phyloP scores from a whole-genome alignment of 2,113 vertebrate species.

The Daphoenositta chrysoptera region DNA sequence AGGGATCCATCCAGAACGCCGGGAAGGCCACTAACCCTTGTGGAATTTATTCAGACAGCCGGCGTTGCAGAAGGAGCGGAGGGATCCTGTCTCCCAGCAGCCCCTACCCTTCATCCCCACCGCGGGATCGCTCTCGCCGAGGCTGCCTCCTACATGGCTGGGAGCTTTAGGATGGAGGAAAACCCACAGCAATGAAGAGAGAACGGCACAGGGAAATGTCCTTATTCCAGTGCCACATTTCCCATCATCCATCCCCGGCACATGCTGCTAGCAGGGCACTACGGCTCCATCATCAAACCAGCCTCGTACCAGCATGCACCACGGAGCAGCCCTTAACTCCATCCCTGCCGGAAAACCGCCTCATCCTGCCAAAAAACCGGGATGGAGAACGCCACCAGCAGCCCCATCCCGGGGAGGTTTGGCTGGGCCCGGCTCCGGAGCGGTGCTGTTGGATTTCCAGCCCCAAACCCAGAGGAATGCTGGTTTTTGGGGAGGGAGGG shows the following conservation, averaged over 20 bases:
- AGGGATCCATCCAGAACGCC: background rate
- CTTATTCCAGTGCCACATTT: conserved; percentile 26
- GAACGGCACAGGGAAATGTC: background rate
- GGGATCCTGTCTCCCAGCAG: conserved; percentile 89
- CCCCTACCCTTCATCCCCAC: conserved; percentile 91
- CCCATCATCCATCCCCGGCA: conserved; percentile 64
- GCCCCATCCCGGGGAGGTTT: accelerated
- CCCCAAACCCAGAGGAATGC: background rate
- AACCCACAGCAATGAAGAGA: background rate
- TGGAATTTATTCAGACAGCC: conserved; percentile 90
- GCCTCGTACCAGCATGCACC: conserved; percentile 78
- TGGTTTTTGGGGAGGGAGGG: accelerated
- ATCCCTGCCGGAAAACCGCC: conserved; percentile 29
- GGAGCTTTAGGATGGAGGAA: background rate
- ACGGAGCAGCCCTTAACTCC: conserved; percentile 72
- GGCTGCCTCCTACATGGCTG: conserved; percentile 69
- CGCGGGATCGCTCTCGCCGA: conserved; percentile 56
- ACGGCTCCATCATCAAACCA: conserved; percentile 61
- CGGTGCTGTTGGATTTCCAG: accelerated
- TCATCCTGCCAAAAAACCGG: accelerated
- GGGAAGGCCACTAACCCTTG: conserved; percentile 85
- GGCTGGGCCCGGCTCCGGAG: accelerated
- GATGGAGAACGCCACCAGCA: accelerated
- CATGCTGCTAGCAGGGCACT: conserved; percentile 72
- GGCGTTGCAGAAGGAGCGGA: conserved; percentile 90